Percentiles rank a stretch among this genome's conserved stretches.
These are phyloP conservation scores for Shinisaurus crocodilurus DNA, from an alignment of 2,113 vertebrate species.

Conservation along the genomic window DNA sequence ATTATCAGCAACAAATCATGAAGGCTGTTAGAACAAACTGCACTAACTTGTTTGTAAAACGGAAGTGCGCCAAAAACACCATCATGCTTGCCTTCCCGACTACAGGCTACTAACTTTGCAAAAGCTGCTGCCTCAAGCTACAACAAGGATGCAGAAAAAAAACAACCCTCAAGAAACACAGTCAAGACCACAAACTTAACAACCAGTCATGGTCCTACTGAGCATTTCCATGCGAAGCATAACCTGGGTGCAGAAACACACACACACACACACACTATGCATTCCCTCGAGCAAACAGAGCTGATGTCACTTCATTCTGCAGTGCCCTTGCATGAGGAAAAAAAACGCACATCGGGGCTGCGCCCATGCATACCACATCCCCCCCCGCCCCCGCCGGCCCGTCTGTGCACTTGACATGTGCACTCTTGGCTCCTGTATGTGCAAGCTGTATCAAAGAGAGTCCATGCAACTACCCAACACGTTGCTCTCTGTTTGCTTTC, in stretches of 20 bases:
- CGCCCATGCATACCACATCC: not conserved
- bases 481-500: not conserved
- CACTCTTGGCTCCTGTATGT: not conserved
- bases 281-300: not conserved
- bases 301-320: constrained; percentile 37
- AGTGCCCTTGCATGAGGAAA: constrained; percentile 8
- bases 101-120: not conserved
- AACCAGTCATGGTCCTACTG: not conserved
- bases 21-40: not conserved
- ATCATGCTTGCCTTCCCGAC: not conserved
- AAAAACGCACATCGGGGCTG: not conserved
- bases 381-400: not conserved
- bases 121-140: not conserved
- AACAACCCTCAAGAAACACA: not conserved
- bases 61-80: not conserved
- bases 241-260: not conserved
- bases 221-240: not conserved
- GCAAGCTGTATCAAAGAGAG: not conserved
- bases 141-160: too few species aligned
- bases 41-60: constrained; percentile 1
- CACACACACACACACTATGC: not conserved
- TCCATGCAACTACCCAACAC: not conserved
- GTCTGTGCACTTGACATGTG: not conserved
- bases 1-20: not conserved
- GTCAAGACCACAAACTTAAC: not conserved